Base-by-base conservation (phyloP, 1,140 invertebrate species). In the Drosophila subobscura region DNA sequence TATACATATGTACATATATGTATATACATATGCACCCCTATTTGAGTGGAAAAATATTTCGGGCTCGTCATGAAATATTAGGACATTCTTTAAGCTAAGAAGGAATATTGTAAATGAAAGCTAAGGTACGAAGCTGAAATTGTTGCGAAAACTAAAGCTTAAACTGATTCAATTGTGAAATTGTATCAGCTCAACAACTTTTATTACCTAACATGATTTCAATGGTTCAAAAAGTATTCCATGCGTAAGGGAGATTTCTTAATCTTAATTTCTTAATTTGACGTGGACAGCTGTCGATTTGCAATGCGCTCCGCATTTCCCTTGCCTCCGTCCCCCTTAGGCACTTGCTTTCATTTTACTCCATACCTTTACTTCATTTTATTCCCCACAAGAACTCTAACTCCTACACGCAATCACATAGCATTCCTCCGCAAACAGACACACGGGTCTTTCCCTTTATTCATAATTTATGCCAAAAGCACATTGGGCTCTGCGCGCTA, bases 401-500 rank as follows among this genome's bases (percentile, higher is more conserved):
- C 55, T 25, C 46, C 22, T 44, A 46, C 55, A 59, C 42, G 58
- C 70, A 66, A 46, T 42, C 51, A 47, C 47, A 52, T 45, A 52
- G 53, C 61, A 55, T 55, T 29, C 65, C 29, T 55, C 14, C 41
- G 20, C 49, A 53, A 14, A 10, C 29, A 23, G 45, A 51, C 25
- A 27, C 41, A 56, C 47, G 49, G 63, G 58, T 52, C 66, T 52
- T 61, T 80, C 78, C 74, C 81, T 61, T 88, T 78, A 88, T 86
- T 88, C 81, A 86, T 86, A 86, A 86, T 86, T 86, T 86, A 88
- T 86, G 81, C 83, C 81, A 76, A 73, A 77, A 86, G 83, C 81
- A 85, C 80, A 85, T 79, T 85, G 80, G 80, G 76, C 50, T 63
- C 60, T 27, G 50, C 65, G 51, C 44, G 22, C 20, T 20, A 20